A percentile compares a stretch with the other conserved stretches of the same genome.
phyloP scores from a whole-genome alignment of 2,113 vertebrate genomes.

The Pionites leucogaster region DNA sequence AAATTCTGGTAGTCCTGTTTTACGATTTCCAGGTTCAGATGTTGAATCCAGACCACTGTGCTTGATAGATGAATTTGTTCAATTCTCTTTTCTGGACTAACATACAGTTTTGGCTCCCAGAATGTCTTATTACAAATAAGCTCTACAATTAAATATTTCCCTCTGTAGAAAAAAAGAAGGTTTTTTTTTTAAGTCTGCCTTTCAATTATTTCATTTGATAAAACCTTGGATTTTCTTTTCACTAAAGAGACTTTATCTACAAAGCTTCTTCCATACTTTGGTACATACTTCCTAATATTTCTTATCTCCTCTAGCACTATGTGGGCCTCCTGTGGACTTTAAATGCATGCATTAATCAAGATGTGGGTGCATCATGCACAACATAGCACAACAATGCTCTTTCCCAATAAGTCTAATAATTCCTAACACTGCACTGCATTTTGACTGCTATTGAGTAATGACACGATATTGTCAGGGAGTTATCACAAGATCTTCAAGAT shows the following conservation, averaged over 20 bases:
- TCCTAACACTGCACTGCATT: background rate
- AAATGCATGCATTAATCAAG: background rate
- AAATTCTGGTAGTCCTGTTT: background rate
- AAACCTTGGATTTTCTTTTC: background rate
- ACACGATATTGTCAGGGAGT: background rate
- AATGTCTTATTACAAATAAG: background rate
- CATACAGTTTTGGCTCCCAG: background rate
- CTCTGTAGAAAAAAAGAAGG: background rate
- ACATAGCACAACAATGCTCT: fast-evolving
- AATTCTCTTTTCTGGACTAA: background rate
- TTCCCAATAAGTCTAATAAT: background rate
- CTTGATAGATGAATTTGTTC: background rate
- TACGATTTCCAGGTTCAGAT: background rate
- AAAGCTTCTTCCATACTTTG: background rate
- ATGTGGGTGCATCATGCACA: fast-evolving
- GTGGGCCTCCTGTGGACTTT: background rate
- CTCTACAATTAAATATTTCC: background rate
- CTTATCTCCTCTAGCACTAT: background rate
- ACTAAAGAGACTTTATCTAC: background rate
- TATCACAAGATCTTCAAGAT: background rate
- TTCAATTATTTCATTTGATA: background rate
- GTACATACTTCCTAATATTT: background rate
- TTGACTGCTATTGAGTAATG: background rate
- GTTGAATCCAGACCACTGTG: background rate
- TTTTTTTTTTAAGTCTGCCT: background rate